Base-by-base conservation (phyloP, 2,888 invertebrate species). In the Pandemis heparana region DNA sequence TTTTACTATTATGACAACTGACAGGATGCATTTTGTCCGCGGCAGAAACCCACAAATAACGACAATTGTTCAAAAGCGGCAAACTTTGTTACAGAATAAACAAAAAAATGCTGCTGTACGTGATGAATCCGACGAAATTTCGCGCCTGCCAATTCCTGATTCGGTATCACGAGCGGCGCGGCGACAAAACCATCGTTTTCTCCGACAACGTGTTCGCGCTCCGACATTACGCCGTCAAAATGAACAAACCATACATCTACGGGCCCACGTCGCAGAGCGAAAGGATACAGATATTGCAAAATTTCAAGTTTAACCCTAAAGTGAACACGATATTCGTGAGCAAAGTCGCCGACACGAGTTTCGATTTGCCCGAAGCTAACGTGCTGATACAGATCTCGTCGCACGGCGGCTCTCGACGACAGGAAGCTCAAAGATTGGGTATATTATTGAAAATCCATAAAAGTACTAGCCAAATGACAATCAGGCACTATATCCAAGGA, bases 91-190 rank as follows among this genome's bases (percentile, higher is more conserved):
- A 7, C 80, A 98, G 97, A 90, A 97, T 98, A 67, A 97, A 97
- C 81, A 99, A 98, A 89, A 97, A 98, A 88, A 95, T 99, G 95
- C 95, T 99, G 56, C 94, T 99, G 9, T 99, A 99, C 88, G 99
- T 99, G 4, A 99, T 99, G 99, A 99, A 99, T 91, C 99, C 99
- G 1, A 98, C 98, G 81, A 99, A 99, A 91, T 99, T 99, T 90
- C 96, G 99, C 71, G 97, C 98, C 6, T 99, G 99, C 82, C 99
- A 99, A 92, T 99, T 98, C 92, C 95, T 99, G 2, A 98, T 99
- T 70, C 96, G 97, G 75, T 96, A 96, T 83, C 98, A 98, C 89
- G 99, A 99, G 91, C 95, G 97, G 71, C 96, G 99, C 78, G 99
- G 99, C 41, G 99, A 99, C 90, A 99, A 99, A 92, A 99, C 99